Evolutionary conservation across 1,140 invertebrate genomes (phyloP).

Genomic region (Zaprionus inermis): DNA sequence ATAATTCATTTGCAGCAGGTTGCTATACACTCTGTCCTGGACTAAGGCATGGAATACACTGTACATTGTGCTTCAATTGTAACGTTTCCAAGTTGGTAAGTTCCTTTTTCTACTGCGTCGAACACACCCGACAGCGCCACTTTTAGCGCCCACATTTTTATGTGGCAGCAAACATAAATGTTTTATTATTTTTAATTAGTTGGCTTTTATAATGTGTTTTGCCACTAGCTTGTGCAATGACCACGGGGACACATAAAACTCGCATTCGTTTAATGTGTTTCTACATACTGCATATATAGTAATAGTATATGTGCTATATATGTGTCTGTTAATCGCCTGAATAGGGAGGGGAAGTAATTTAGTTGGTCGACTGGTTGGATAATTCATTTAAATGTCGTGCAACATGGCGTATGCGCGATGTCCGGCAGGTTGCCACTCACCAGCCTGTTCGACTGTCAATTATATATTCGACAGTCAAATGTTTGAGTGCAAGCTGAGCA

Average conservation of each 20-base stretch:
- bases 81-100: background rate
- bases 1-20: too few relatives aligned
- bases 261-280: conserved; percentile 10
- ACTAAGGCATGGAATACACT: background rate
- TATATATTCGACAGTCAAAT: conserved; percentile 61
- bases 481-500: conserved; percentile 41
- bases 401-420: conserved; percentile 61
- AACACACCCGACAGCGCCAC: background rate
- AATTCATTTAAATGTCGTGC: conserved; percentile 47
- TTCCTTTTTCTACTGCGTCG: background rate
- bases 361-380: conserved; percentile 35
- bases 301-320: background rate
- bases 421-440: conserved; percentile 2
- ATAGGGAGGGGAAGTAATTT: conserved; percentile 11
- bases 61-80: background rate
- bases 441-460: conserved; percentile 59
- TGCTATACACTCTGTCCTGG: background rate
- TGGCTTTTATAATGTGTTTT: conserved; percentile 40
- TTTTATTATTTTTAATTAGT: conserved; percentile 72
- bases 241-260: conserved; percentile 50
- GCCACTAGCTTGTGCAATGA: conserved; percentile 28
- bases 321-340: conserved; percentile 24
- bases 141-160: conserved; percentile 28
- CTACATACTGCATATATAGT: background rate
- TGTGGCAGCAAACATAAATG: conserved; percentile 51